Evolutionary conservation across 2,797 vertebrate species (phyloP), one percentile per base, ranked within the genome.

Genomic region (Fistularia tabacaria): DNA sequence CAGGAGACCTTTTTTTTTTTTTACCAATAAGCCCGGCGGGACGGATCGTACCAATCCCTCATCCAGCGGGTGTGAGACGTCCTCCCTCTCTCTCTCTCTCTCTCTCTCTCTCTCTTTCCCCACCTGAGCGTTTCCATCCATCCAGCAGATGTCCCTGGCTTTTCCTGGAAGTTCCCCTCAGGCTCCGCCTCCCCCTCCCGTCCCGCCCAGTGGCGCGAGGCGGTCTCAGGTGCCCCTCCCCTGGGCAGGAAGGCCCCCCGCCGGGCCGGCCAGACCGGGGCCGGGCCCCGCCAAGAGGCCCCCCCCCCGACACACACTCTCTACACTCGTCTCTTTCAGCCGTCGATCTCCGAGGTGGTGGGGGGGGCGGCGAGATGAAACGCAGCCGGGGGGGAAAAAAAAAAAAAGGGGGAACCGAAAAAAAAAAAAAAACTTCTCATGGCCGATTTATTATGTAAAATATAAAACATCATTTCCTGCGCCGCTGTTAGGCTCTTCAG

Each of bases 221-320:
- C 69, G 77, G 77, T 85, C 15, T 86, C 91, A 93, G 91, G 91
- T 93, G 90, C 91, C 91, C 91, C 91, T 92, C 91, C 91, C 89
- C 81, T 90, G 91, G 90, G 89, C 90, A 92, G 91, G 91, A 93
- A 93, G 91, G 87, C 84, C 80, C 85, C 91, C 89, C 59, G 72
- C 88, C 85, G 90, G 54, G 85, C 56, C 87, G 91, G 90, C 91
- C 83, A 92, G 91, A 92, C 91, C 85, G 87, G 87, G 87, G 85
- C 90, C 77, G 64, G 80, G 76, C 83, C 75, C 80, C 13, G 53
- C 85, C 87, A 89, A 92, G 91, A 90, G 89, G 87, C 90, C 88
- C 79, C 84, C 62, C 74, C 81, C 77, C 59, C 87, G 84, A 86
- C 77, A 82, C 66, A 76, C 83, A 85, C 79, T 87, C 75, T 87